Percentiles rank a stretch among this genome's conserved stretches.
These are phyloP conservation scores for Sterrhoptilus dennistouni DNA, from an alignment of 2,113 vertebrate species.

Conservation along the genomic window DNA sequence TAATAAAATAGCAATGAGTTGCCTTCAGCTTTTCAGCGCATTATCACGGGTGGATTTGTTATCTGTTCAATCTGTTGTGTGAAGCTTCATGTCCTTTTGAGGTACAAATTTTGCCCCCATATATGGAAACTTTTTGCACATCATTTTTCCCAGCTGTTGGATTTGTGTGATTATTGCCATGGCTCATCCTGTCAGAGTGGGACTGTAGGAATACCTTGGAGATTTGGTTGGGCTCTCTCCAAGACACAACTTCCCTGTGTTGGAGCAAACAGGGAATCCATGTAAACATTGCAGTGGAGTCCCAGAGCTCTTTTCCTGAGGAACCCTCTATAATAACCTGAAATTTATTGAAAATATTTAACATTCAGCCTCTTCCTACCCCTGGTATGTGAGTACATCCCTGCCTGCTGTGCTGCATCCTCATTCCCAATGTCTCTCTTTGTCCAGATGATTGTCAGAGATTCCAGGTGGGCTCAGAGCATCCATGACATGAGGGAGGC, in stretches of 20 bases:
- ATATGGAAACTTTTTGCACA: slow-evolving; percentile 31
- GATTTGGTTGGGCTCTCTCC: slow-evolving; percentile 4
- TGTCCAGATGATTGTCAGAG: not conserved
- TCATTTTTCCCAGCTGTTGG: not conserved
- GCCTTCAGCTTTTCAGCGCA: not conserved
- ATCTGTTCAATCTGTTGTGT: not conserved
- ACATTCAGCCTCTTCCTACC: not conserved
- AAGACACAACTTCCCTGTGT: not conserved
- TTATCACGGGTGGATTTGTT: not conserved
- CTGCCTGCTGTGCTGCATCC: not conserved
- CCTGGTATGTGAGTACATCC: not conserved
- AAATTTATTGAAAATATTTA: not conserved
- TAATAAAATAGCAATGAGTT: not conserved
- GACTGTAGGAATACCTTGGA: not conserved
- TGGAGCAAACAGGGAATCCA: not conserved
- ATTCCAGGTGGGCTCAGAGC: not conserved
- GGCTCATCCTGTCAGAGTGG: not conserved
- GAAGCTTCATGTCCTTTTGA: not conserved
- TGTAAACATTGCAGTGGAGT: not conserved
- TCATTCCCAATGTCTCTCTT: not conserved
- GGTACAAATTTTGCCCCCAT: not conserved
- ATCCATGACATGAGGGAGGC: not conserved
- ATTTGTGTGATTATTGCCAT: not conserved
- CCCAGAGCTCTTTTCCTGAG: not conserved
- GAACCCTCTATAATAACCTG: not conserved